Percentiles rank a stretch among this genome's conserved stretches.
These are phyloP conservation scores for Rhagologus leucostigma DNA, from an alignment of 2,113 vertebrate genomes.

Conservation along the genomic window DNA sequence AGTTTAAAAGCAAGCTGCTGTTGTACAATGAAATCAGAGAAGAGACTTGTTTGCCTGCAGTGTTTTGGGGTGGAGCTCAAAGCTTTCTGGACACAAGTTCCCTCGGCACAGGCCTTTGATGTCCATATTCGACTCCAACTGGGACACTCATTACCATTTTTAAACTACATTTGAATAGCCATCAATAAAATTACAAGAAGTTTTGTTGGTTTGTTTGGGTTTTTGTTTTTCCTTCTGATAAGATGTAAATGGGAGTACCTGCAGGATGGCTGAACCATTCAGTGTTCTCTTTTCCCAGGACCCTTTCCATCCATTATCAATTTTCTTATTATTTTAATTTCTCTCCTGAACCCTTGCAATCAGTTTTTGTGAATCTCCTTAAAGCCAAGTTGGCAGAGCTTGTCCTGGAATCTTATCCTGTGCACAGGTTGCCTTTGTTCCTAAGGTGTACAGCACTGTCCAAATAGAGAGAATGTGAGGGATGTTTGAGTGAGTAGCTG, in stretches of 20 bases:
- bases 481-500: neutral
- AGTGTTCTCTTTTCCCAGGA: neutral
- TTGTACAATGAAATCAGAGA: neutral
- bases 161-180: neutral
- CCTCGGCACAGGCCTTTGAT: neutral
- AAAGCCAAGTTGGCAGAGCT: neutral
- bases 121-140: neutral
- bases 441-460: neutral
- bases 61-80: neutral
- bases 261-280: neutral
- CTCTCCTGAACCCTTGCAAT: neutral
- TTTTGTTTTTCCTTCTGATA: neutral
- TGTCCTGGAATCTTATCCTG: neutral
- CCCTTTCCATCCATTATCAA: neutral
- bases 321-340: neutral
- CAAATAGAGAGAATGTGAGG: neutral
- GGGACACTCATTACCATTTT: neutral
- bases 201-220: neutral
- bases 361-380: neutral
- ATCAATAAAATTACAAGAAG: neutral
- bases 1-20: neutral
- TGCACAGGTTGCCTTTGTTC: neutral
- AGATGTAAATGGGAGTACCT: neutral
- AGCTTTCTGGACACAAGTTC: neutral
- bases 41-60: neutral